Percentiles rank a stretch among this genome's conserved stretches.
These are phyloP conservation scores for Silurus lanzhouensis DNA, from an alignment of 2,797 vertebrate species.

Conservation along the genomic window DNA sequence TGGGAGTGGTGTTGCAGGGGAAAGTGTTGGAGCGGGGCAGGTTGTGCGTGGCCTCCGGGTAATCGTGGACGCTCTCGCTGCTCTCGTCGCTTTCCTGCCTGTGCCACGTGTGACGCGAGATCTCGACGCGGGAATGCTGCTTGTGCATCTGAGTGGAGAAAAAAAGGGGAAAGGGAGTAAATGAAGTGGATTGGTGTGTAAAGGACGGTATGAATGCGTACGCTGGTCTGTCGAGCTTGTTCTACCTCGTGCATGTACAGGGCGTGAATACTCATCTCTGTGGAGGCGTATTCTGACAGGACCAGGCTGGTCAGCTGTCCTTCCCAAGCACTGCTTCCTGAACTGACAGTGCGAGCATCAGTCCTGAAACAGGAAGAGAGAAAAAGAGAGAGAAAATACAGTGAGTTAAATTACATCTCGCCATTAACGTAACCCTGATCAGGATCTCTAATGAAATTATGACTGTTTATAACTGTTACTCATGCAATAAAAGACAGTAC, in stretches of 20 bases:
- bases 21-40: constrained; percentile 84
- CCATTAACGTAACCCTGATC: not conserved
- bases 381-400: not conserved
- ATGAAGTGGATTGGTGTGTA: not conserved
- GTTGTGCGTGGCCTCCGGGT: constrained; percentile 68
- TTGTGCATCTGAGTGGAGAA: constrained; percentile 76
- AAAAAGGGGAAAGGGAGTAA: not conserved
- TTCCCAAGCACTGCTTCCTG: constrained; percentile 95
- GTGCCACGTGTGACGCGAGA: constrained; percentile 94
- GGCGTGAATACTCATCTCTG: constrained; percentile 97
- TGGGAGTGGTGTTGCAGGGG: constrained; percentile 71
- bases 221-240: not conserved
- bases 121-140: constrained; percentile 87
- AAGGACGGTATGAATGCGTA: not conserved
- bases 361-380: constrained; percentile 68
- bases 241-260: constrained; percentile 96
- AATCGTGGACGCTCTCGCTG: constrained; percentile 87
- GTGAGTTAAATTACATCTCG: not conserved
- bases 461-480: not conserved
- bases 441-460: not conserved
- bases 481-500: constrained; percentile 61
- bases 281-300: constrained; percentile 94
- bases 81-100: constrained; percentile 94
- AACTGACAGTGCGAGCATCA: constrained; percentile 89
- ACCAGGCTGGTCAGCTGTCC: constrained; percentile 92